Evolutionary conservation across 2,113 vertebrate genomes (phyloP).

Genomic region (Struthidea cinerea): DNA sequence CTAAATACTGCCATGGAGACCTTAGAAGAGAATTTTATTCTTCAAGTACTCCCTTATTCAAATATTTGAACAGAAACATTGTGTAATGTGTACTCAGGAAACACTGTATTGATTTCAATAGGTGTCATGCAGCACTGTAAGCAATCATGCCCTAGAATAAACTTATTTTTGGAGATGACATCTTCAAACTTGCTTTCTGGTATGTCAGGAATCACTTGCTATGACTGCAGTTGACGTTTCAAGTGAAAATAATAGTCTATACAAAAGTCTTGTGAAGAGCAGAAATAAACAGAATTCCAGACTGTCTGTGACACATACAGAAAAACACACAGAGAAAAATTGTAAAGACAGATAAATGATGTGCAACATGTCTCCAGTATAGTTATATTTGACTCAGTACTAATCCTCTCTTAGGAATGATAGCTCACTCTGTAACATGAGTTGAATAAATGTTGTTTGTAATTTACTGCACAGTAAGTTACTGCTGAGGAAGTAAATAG

Average conservation of each 20-base stretch:
- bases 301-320: not conserved
- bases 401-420: not conserved
- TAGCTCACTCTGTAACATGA: not conserved
- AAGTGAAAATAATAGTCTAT: slow-evolving; percentile 20
- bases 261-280: not conserved
- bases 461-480: not conserved
- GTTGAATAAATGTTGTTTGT: not conserved
- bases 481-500: slow-evolving; percentile 4
- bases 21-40: not conserved
- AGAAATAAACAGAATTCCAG: slow-evolving; percentile 16
- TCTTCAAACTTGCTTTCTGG: slow-evolving; percentile 15
- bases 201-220: slow-evolving; percentile 28
- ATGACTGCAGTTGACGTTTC: not conserved
- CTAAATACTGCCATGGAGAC: not conserved
- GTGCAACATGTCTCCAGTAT: not conserved
- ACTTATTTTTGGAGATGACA: slow-evolving; percentile 31
- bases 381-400: not conserved
- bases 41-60: not conserved
- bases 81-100: not conserved
- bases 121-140: not conserved
- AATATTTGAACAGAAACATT: not conserved
- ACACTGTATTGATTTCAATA: slow-evolving; percentile 2
- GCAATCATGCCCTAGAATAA: not conserved
- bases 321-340: not conserved
- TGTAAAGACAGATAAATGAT: not conserved